Conservation (phyloP, 2,797 vertebrate species). For the Kryptolebias ocellatus region DNA sequence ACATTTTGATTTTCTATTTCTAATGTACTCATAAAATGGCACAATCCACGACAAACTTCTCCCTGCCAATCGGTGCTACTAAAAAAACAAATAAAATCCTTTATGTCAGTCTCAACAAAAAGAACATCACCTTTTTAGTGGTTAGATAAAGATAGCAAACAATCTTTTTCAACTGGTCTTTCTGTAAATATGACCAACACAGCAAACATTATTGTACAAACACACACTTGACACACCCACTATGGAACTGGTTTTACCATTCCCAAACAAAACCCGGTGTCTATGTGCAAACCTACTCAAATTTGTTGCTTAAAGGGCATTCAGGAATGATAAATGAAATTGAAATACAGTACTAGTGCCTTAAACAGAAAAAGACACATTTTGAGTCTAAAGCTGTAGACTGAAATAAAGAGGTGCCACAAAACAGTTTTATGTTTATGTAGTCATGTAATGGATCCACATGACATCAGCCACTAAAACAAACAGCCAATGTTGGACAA, state of each 20-base stretch:
- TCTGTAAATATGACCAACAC: constrained; percentile 43
- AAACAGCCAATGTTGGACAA: constrained; percentile 42
- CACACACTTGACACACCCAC: constrained; percentile 52
- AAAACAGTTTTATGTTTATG: constrained; percentile 39
- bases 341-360: constrained; percentile 19
- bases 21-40: not conserved
- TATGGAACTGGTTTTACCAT: constrained; percentile 73
- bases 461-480: constrained; percentile 45
- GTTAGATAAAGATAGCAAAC: not conserved
- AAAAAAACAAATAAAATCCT: not conserved
- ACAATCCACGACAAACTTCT: not conserved
- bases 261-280: constrained; percentile 42
- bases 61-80: not conserved
- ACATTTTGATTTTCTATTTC: not conserved
- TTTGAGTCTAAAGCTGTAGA: constrained; percentile 1
- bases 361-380: constrained; percentile 9
- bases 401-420: constrained; percentile 34
- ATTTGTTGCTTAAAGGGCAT: constrained; percentile 15
- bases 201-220: constrained; percentile 48
- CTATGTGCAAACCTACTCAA: constrained; percentile 36
- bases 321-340: not conserved
- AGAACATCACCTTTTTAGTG: not conserved
- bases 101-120: too few relatives aligned
- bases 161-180: constrained; percentile 25
- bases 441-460: constrained; percentile 46